Evolutionary conservation across 2,113 vertebrate genomes (phyloP).

Genomic region (Cyphomyrus discorhynchus): DNA sequence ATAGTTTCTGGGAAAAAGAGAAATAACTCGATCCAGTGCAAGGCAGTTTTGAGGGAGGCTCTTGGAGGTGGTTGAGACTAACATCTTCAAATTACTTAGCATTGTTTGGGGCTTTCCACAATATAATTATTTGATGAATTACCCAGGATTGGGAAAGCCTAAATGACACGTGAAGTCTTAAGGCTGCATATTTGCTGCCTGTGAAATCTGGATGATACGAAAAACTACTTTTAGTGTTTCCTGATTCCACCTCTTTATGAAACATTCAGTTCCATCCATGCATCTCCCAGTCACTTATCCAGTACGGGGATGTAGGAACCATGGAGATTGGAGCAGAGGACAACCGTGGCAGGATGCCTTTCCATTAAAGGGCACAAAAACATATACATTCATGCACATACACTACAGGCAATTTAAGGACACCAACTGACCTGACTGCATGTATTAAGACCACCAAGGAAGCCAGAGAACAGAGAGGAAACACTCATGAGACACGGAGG

Average conservation of each 20-base stretch:
- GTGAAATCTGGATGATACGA: neutral
- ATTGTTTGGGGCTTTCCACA: neutral
- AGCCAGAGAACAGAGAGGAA: neutral
- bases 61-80: neutral
- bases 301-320: neutral
- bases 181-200: neutral
- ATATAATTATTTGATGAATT: neutral
- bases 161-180: neutral
- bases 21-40: neutral
- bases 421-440: neutral
- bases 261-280: neutral
- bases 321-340: neutral
- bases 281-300: neutral
- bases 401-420: neutral
- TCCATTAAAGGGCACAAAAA: neutral
- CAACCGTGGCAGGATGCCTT: neutral
- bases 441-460: neutral
- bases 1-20: neutral
- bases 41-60: slow-evolving; percentile 8
- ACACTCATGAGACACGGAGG: neutral
- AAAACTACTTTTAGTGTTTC: neutral
- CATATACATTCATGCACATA: neutral
- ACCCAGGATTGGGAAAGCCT: neutral
- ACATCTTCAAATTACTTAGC: neutral
- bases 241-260: neutral